Evolutionary conservation across 2,797 vertebrate species (phyloP), one percentile per base, ranked within the genome.

Genomic region (Adrianichthys oophorus): DNA sequence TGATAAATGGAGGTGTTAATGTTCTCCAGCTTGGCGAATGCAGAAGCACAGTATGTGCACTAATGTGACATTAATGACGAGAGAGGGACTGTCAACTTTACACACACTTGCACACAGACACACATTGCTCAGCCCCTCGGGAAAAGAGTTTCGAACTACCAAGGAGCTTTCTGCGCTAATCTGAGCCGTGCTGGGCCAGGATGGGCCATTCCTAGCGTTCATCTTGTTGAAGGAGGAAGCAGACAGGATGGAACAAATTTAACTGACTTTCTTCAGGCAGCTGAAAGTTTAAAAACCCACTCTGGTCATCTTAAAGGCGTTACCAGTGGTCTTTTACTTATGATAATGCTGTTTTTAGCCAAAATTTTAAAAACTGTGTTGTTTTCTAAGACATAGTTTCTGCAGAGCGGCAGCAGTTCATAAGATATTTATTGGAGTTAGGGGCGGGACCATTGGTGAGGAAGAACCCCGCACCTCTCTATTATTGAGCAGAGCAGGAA

Each of bases 1-100:
- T 45, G 72, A 63, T 68, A 72, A 83, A 68, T 53, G 3, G 72
- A 82, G 82, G 87, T 85, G 82, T 77, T 81, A 84, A 86, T 85
- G 77, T 84, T 76, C 86, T 85, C 81, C 56, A 59, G 68, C 62
- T 54, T 43, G 48, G 56, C 69, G 76, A 84, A 70, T 23, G 15
- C 70, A 52, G 62, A 64, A 59, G 52, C 83, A 68, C 73, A 68
- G 63, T 74, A 76, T 69, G 78, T 82, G 79, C 77, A 69, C 62
- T 84, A 80, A 79, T 80, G 86, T 85, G 83, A 82, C 74, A 72
- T 62, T 77, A 85, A 81, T 83, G 83, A 77, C 71, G 69, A 76
- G 73, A 70, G 74, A 56, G 16, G 61, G 62, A 68, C 64, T 76
- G 81, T 76, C 69, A 68, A 52, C 60, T 65, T 65, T 37, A 44